Percentiles rank a stretch among this genome's conserved stretches.
phyloP scores from a whole-genome alignment of 2,797 vertebrate genomes.

The Epinephelus malabaricus region DNA sequence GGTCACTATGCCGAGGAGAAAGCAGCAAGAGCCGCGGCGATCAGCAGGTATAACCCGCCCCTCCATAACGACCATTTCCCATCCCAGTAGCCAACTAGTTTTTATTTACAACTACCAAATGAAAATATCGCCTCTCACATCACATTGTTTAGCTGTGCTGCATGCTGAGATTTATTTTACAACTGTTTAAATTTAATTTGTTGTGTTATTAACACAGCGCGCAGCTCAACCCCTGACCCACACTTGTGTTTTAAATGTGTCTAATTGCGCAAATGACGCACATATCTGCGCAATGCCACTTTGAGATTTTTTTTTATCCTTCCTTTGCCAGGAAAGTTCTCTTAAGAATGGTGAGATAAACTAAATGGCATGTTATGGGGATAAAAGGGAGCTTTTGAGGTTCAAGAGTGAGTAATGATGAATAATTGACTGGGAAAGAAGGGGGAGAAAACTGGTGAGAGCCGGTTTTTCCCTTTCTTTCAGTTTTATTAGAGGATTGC shows the following conservation, averaged over 20 bases:
- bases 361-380: constrained; percentile 78
- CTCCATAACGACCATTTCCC: constrained; percentile 51
- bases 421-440: constrained; percentile 83
- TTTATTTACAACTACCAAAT: constrained; percentile 34
- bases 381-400: constrained; percentile 80
- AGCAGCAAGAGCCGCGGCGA: constrained; percentile 97
- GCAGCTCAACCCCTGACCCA: constrained; percentile 50
- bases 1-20: constrained; percentile 96
- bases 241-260: constrained; percentile 50
- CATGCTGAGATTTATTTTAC: constrained; percentile 59
- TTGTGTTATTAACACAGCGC: constrained; percentile 42
- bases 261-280: constrained; percentile 67
- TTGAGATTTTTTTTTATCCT: constrained; percentile 21
- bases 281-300: constrained; percentile 57
- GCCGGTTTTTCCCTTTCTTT: constrained; percentile 91
- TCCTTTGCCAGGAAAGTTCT: constrained; percentile 72
- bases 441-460: constrained; percentile 89
- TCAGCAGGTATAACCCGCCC: constrained; percentile 92
- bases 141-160: constrained; percentile 14
- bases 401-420: constrained; percentile 85
- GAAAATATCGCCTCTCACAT: constrained; percentile 14
- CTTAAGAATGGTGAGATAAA: constrained; percentile 72
- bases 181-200: constrained; percentile 29
- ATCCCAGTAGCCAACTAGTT: constrained; percentile 30
- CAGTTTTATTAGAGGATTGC: constrained; percentile 99